Percentiles rank a stretch among this genome's conserved stretches.
phyloP scores from a whole-genome alignment of 2,888 invertebrate species.

The Stenurella melanura region DNA sequence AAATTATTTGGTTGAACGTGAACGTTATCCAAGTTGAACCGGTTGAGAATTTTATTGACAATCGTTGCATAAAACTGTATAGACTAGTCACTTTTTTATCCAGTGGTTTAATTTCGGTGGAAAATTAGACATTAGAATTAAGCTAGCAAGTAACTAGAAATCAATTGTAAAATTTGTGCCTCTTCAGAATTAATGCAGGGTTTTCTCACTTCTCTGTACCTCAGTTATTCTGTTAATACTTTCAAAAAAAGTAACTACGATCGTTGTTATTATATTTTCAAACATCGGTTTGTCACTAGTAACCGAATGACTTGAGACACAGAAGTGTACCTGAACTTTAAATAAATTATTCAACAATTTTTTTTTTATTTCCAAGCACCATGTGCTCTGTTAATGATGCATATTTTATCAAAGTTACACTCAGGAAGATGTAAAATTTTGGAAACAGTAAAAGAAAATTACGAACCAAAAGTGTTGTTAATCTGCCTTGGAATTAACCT shows the following conservation, averaged over 20 bases:
- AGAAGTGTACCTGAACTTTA: background rate
- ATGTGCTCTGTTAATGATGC: slow-evolving; percentile 13
- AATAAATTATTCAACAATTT: background rate
- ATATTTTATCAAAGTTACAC: slow-evolving; percentile 13
- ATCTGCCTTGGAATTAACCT: slow-evolving; percentile 17
- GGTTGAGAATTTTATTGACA: background rate
- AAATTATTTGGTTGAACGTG: background rate
- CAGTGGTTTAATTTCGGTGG: slow-evolving; percentile 22
- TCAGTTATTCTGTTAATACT: slow-evolving; percentile 5
- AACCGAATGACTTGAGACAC: background rate
- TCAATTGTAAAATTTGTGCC: slow-evolving; percentile 19
- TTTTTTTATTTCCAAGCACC: background rate
- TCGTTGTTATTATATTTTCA: background rate
- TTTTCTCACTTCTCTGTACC: background rate
- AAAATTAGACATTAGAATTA: slow-evolving; percentile 14
- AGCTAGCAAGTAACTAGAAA: slow-evolving; percentile 27
- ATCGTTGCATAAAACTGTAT: slow-evolving; percentile 36
- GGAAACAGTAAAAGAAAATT: background rate
- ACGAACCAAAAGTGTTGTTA: slow-evolving; percentile 5
- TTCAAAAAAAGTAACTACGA: background rate
- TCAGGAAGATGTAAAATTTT: slow-evolving; percentile 16
- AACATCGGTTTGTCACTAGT: background rate
- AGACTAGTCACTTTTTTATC: slow-evolving; percentile 41
- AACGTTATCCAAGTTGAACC: background rate
- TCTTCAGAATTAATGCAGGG: slow-evolving; percentile 18